These are phyloP conservation scores for Netelia fuscicornis DNA, from an alignment of 2,888 invertebrate genomes.

Conservation along the genomic window DNA sequence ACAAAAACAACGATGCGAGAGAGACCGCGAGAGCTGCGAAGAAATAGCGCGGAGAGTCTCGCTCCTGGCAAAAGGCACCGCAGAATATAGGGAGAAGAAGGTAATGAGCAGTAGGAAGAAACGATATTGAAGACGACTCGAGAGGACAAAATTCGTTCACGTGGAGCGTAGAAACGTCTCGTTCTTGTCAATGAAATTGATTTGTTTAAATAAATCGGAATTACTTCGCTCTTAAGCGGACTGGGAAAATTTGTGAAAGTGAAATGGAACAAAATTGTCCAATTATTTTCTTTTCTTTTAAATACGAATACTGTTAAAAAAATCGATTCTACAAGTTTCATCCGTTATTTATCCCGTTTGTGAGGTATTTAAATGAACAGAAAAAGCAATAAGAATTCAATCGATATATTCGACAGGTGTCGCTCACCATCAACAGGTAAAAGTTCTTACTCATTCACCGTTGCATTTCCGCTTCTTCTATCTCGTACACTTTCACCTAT, in stretches of 20 bases:
- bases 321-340: not conserved
- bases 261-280: too few relatives aligned
- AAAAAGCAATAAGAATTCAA: not conserved
- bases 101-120: conserved; percentile 51
- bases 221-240: too few relatives aligned
- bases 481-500: conserved; percentile 44
- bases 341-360: not conserved
- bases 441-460: conserved; percentile 21
- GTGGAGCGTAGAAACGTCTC: not conserved
- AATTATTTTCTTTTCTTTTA: not conserved
- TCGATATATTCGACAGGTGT: conserved; percentile 2
- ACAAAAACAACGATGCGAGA: conserved; percentile 25
- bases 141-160: not conserved
- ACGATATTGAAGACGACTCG: conserved; percentile 23
- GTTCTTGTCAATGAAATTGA: not conserved
- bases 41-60: too few relatives aligned
- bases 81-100: conserved; percentile 35
- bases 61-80: conserved; percentile 44
- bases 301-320: not conserved
- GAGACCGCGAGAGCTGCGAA: not conserved
- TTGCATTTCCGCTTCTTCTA: not conserved
- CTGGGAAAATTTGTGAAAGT: too few relatives aligned
- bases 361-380: not conserved
- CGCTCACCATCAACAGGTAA: conserved; percentile 33
- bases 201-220: not conserved